These are phyloP conservation scores for Chironex yamaguchii DNA, from an alignment of 30 jellyfish, hydroid and myxozoan species.

Conservation along the genomic window DNA sequence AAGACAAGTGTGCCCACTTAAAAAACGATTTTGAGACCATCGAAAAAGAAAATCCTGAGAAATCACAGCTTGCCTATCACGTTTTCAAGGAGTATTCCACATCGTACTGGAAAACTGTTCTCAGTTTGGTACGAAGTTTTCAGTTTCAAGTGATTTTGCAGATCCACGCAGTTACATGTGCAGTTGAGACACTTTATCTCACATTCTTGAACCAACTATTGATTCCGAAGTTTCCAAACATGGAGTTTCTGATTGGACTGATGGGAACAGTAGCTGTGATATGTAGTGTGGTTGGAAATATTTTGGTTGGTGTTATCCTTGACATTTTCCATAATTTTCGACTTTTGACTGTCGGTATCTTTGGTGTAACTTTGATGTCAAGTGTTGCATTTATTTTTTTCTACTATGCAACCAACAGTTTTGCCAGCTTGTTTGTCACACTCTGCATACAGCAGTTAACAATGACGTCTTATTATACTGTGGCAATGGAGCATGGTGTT, in stretches of 20 bases:
- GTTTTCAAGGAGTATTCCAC: too few species aligned
- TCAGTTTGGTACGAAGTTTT: not conserved
- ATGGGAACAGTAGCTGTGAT: slow-evolving; percentile 76
- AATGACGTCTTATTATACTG: slow-evolving; percentile 77
- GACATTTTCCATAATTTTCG: slow-evolving; percentile 69
- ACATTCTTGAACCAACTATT: slow-evolving; percentile 78
- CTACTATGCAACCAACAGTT: not conserved
- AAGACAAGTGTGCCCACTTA: too few species aligned
- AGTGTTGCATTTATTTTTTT: not conserved
- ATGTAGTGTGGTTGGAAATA: slow-evolving; percentile 54
- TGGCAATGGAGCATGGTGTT: slow-evolving; percentile 86
- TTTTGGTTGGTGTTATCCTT: slow-evolving; percentile 69
- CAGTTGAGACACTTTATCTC: slow-evolving; percentile 69
- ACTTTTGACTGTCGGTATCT: not conserved
- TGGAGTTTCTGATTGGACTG: slow-evolving; percentile 73
- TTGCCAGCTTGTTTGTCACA: not conserved
- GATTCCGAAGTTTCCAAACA: slow-evolving; percentile 77
- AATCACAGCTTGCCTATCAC: too few species aligned
- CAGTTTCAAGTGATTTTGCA: slow-evolving; percentile 33
- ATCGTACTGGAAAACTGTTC: not conserved
- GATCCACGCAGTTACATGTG: slow-evolving; percentile 53
- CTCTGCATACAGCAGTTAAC: slow-evolving; percentile 10
- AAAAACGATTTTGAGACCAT: too few species aligned
- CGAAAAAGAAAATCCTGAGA: too few species aligned
- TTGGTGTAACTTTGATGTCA: not conserved